Evolutionary conservation across 2,797 vertebrate genomes (phyloP).

Genomic region (Phataginus tricuspis): DNA sequence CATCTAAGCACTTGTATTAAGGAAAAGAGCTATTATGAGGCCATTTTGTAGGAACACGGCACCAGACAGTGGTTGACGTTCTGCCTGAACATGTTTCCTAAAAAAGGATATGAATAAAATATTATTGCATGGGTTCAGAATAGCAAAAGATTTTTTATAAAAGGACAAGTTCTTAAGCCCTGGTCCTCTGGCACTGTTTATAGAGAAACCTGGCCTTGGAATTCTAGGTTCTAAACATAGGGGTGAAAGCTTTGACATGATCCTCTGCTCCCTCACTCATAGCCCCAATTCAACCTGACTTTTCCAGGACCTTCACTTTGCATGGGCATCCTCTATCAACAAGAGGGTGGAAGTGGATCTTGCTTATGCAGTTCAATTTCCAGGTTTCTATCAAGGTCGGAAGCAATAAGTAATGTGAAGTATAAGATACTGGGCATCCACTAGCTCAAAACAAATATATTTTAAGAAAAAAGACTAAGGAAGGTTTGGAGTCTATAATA

Average conservation of each 20-base stretch:
- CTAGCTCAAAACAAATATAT: not conserved
- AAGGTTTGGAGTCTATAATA: not conserved
- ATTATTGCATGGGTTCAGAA: not conserved
- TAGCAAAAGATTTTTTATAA: not conserved
- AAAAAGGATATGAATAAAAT: not conserved
- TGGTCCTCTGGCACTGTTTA: not conserved
- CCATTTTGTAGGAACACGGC: not conserved
- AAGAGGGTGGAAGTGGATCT: not conserved
- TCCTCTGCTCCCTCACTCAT: accelerated
- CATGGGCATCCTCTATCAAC: not conserved
- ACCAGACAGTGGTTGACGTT: not conserved
- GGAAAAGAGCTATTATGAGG: not conserved
- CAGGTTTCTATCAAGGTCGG: not conserved
- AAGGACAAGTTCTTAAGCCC: not conserved
- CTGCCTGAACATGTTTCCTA: not conserved
- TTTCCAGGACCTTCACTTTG: not conserved
- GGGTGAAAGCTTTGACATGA: not conserved
- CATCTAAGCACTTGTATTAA: not conserved
- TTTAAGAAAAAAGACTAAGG: not conserved
- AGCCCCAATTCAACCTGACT: not conserved
- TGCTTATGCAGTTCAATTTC: not conserved
- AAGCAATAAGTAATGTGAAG: not conserved
- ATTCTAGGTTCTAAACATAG: not conserved
- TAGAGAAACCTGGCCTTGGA: not conserved
- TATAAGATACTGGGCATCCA: not conserved